These are phyloP conservation scores for Rhyacichthys aspro DNA, from an alignment of 2,797 vertebrate genomes.

Conservation along the genomic window DNA sequence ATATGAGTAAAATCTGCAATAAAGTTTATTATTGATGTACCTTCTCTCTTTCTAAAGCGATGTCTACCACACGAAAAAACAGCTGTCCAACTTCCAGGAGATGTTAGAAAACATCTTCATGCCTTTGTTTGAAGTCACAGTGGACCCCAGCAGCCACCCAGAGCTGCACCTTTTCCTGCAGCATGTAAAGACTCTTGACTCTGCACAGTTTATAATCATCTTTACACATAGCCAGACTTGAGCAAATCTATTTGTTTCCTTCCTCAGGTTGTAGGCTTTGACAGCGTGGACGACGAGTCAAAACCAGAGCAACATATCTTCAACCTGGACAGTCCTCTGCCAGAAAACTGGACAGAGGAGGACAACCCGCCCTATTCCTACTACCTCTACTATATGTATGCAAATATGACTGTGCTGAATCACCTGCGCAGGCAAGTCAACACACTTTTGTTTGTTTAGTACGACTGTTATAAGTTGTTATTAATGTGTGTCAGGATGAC, in stretches of 20 bases:
- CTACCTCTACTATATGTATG: constrained; percentile 97
- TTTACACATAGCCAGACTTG: neutral
- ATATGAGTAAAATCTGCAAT: too few relatives aligned
- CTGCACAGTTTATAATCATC: neutral
- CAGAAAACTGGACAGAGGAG: constrained; percentile 88
- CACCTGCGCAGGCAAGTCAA: constrained; percentile 87
- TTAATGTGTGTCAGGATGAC: neutral
- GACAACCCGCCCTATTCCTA: constrained; percentile 96
- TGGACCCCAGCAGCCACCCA: constrained; percentile 90
- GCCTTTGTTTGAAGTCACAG: constrained; percentile 91
- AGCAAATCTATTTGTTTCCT: neutral
- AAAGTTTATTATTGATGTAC: too few relatives aligned
- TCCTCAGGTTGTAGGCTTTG: constrained; percentile 91
- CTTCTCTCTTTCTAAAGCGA: constrained; percentile 76
- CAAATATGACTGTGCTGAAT: constrained; percentile 96
- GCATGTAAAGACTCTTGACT: constrained; percentile 81
- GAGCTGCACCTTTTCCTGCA: constrained; percentile 94
- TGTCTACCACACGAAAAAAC: constrained; percentile 92
- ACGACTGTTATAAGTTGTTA: neutral
- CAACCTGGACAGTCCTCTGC: constrained; percentile 92
- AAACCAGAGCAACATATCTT: constrained; percentile 96
- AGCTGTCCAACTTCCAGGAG: constrained; percentile 95
- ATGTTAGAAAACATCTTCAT: constrained; percentile 97
- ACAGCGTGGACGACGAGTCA: constrained; percentile 97
- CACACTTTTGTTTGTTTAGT: constrained; percentile 1